Base-by-base conservation (phyloP, 2,797 vertebrate species). In the Peromyscus attwateri region DNA sequence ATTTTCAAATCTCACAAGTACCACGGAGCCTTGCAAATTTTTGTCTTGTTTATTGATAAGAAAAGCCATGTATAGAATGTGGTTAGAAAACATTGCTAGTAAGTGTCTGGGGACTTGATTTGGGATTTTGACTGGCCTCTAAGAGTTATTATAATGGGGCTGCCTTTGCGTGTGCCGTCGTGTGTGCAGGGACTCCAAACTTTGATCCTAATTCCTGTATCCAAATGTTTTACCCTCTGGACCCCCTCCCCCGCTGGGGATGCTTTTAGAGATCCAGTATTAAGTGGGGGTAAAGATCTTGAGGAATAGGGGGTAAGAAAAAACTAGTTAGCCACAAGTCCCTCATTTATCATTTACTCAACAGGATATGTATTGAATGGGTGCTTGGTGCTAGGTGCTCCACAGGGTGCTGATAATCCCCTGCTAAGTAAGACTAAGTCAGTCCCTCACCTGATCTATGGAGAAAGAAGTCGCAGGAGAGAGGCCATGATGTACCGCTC, bases 1-100 rank as follows among this genome's bases (percentile, higher is more conserved):
- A 37, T 87, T 87, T 95, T 70, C 75, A 95, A 25, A 82, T 91
- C 55, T 97, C 73, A 31, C 62, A 93, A n/a, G 71, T 82, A 64
- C 25, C 29, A n/a, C 40, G 52, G 55, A 95, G 87, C 49, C 49
- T 91, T 96, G 76, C 46, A 34, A 55, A 85, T 3, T 55, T 55
- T 0, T 89, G 83, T 94, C 37, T 93, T 8, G 62, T 88, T 89
- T 70, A 37, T 37, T 81, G 66, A 55, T 88, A 84, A 95, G 90
- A 80, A 88, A 90, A 94, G 46, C 49, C 83, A 73, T 64, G 29
- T 66, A 1, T 52, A 8, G 40, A 37, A 23, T 60, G 19, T 79
- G 62, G 62, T 92, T 37, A 57, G 95, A 60, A 95, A 87, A 29
- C 9, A 12, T 40, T 87, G 87, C 70, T 80, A 1, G 46, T 62